Conservation (phyloP, 2,797 vertebrate genomes). For the Vireo griseus region DNA sequence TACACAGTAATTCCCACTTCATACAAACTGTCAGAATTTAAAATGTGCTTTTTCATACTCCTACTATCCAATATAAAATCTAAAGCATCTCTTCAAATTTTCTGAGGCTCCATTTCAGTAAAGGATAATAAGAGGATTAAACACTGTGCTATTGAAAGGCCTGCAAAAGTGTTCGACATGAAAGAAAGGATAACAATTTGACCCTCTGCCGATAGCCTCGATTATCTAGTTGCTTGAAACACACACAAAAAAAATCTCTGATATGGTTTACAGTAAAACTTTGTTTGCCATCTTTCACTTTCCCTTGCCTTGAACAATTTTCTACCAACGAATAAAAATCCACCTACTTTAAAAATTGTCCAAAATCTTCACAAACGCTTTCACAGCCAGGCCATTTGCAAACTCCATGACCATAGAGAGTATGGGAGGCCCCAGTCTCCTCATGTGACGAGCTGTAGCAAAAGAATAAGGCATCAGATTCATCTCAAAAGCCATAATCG, state of each 20-base stretch:
- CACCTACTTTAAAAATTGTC: conserved; percentile 99
- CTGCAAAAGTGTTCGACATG: conserved; percentile 38
- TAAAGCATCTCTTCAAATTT: conserved; percentile 52
- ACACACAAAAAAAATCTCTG: background rate
- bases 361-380: conserved; percentile 98
- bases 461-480: conserved; percentile 76
- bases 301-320: background rate
- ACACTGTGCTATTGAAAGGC: conserved; percentile 37
- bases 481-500: conserved; percentile 77
- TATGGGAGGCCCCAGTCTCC: conserved; percentile 92
- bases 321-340: background rate
- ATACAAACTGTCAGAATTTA: conserved; percentile 4
- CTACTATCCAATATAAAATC: conserved; percentile 17
- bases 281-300: background rate
- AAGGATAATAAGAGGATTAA: conserved; percentile 36
- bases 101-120: conserved; percentile 16
- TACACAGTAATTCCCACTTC: background rate
- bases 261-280: background rate
- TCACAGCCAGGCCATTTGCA: conserved; percentile 99
- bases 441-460: conserved; percentile 91
- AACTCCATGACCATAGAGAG: conserved; percentile 96
- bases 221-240: conserved; percentile 43
- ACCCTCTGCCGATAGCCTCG: background rate
- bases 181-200: conserved; percentile 26
- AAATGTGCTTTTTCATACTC: conserved; percentile 4